A percentile compares a stretch with the other conserved stretches of the same genome.
These are phyloP conservation scores for Drosophila rhopaloa DNA, from an alignment of 1,140 invertebrate genomes.

Conservation along the genomic window DNA sequence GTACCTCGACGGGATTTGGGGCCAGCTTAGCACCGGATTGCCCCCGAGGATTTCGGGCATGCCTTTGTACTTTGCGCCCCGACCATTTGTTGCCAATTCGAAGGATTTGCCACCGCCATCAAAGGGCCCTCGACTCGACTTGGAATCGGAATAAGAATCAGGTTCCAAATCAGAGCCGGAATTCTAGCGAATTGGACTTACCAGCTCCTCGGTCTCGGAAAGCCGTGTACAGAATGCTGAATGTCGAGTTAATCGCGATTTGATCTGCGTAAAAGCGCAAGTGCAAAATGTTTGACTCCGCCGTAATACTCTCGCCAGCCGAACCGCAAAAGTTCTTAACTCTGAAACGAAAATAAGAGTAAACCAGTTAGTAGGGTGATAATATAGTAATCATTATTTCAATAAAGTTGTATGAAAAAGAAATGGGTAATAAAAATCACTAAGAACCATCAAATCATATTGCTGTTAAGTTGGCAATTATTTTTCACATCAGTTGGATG, in stretches of 20 bases:
- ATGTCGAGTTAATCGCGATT: constrained; percentile 88
- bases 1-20: constrained; percentile 34
- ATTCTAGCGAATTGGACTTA: constrained; percentile 44
- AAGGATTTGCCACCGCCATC: constrained; percentile 55
- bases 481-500: no score
- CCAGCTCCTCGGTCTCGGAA: constrained; percentile 87
- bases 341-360: constrained; percentile 58
- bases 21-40: constrained; percentile 65
- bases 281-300: constrained; percentile 87
- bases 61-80: constrained; percentile 32
- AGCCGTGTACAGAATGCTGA: constrained; percentile 90
- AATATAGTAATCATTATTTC: no score
- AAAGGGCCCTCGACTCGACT: constrained; percentile 6
- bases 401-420: not conserved
- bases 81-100: constrained; percentile 65
- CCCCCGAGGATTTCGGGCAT: constrained; percentile 39
- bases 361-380: not conserved
- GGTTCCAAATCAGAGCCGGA: not conserved
- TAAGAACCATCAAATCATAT: no score
- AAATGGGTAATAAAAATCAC: not conserved
- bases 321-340: constrained; percentile 92
- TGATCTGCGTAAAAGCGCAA: constrained; percentile 89
- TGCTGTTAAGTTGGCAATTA: no score
- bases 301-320: constrained; percentile 89
- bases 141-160: constrained; percentile 10